These are phyloP conservation scores for Streptopelia turtur DNA, from an alignment of 2,797 vertebrate species.

Conservation along the genomic window DNA sequence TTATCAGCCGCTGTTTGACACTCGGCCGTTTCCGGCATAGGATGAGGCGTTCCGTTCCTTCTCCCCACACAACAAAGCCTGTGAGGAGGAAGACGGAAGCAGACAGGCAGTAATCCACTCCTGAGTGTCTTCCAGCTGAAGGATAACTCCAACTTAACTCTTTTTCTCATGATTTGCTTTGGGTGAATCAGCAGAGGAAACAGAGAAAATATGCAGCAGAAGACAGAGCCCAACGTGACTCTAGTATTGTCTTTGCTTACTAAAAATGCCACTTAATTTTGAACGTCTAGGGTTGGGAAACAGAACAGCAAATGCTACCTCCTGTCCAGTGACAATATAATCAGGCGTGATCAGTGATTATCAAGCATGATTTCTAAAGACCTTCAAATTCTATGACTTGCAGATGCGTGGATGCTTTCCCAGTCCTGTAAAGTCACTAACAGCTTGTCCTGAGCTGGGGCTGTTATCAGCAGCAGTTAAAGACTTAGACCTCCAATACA, in stretches of 20 bases:
- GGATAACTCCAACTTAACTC: not conserved
- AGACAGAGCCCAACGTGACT: not conserved
- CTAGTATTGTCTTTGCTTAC: not conserved
- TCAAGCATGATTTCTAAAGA: not conserved
- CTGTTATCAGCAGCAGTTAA: not conserved
- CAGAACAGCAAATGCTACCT: not conserved
- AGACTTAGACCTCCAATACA: too few relatives aligned
- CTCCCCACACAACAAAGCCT: not conserved
- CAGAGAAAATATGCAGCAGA: not conserved
- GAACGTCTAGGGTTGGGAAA: not conserved
- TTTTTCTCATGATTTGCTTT: not conserved
- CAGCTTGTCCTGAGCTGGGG: not conserved
- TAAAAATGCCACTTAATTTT: not conserved
- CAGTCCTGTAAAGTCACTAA: not conserved
- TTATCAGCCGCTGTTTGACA: not conserved
- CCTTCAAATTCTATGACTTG: not conserved
- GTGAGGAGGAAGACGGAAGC: not conserved
- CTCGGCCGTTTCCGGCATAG: not conserved
- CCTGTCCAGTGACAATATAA: not conserved
- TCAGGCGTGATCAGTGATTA: not conserved
- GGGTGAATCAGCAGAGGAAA: conserved; percentile 5
- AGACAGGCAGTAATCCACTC: not conserved
- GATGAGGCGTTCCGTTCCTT: not conserved
- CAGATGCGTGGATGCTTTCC: not conserved
- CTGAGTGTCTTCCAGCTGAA: not conserved